Conservation (phyloP, 2,797 vertebrate genomes). For the Sandelia bainsii region DNA sequence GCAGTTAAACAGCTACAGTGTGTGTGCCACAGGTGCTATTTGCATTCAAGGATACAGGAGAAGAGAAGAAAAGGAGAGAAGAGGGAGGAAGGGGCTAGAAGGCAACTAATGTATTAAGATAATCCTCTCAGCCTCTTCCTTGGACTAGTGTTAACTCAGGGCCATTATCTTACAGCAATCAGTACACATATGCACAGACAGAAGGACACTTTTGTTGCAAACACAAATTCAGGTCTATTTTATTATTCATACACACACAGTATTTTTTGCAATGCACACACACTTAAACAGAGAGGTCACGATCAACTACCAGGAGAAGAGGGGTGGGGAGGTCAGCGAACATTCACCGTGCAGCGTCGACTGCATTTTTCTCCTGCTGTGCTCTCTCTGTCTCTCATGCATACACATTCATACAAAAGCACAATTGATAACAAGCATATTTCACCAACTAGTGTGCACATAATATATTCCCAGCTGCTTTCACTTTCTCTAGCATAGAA, state of each 20-base stretch:
- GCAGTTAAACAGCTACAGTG: neutral
- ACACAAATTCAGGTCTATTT: slow-evolving; percentile 12
- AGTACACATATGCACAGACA: slow-evolving; percentile 28
- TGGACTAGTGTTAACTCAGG: slow-evolving; percentile 60
- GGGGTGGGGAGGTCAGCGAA: slow-evolving; percentile 71
- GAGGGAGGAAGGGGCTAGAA: slow-evolving; percentile 49
- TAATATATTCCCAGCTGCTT: slow-evolving; percentile 71
- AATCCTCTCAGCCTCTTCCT: slow-evolving; percentile 77
- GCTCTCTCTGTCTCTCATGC: slow-evolving; percentile 36
- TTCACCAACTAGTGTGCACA: slow-evolving; percentile 51
- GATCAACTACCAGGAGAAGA: slow-evolving; percentile 55
- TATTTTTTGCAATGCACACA: slow-evolving; percentile 2
- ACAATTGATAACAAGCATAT: slow-evolving; percentile 68
- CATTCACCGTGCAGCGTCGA: slow-evolving; percentile 77
- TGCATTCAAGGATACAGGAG: slow-evolving; percentile 28
- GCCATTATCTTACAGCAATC: slow-evolving; percentile 54
- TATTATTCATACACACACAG: slow-evolving; percentile 9
- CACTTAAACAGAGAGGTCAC: slow-evolving; percentile 43
- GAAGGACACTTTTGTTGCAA: slow-evolving; percentile 8
- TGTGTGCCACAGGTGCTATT: slow-evolving; percentile 65
- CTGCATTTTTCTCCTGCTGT: slow-evolving; percentile 78
- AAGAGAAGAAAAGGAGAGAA: neutral
- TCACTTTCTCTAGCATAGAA: slow-evolving; percentile 73
- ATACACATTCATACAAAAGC: slow-evolving; percentile 18
- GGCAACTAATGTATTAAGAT: slow-evolving; percentile 78